A percentile compares a stretch with the other conserved stretches of the same genome.
Conservation (phyloP, 2,888 invertebrate species). For the Platerodrilus igneus region DNA sequence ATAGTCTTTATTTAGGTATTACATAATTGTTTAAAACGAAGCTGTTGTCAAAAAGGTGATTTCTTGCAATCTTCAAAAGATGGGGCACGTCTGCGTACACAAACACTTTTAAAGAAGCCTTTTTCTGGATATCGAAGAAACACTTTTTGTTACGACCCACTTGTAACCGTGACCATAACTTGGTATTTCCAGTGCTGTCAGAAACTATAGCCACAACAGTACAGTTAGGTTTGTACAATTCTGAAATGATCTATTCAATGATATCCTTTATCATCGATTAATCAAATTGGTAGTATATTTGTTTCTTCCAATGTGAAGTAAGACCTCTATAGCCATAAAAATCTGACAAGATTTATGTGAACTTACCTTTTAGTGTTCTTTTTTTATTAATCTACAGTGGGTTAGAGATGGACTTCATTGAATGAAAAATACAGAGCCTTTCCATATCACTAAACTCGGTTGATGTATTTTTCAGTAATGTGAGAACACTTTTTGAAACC, state of each 20-base stretch:
- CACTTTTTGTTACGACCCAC: slow-evolving; percentile 3
- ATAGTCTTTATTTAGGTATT: slow-evolving; percentile 15
- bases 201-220: slow-evolving; percentile 13
- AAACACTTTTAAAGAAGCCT: slow-evolving; percentile 17
- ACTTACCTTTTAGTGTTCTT: slow-evolving; percentile 2
- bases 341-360: slow-evolving; percentile 8
- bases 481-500: slow-evolving; percentile 13
- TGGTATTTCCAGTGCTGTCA: slow-evolving; percentile 7
- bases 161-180: slow-evolving; percentile 5
- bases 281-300: slow-evolving; percentile 13
- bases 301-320: slow-evolving; percentile 13
- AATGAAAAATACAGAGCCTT: slow-evolving; percentile 10
- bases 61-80: slow-evolving; percentile 26
- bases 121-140: slow-evolving; percentile 7
- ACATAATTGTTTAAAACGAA: slow-evolving; percentile 11
- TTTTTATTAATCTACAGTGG: slow-evolving; percentile 1
- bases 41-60: slow-evolving; percentile 26
- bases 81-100: slow-evolving; percentile 29
- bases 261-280: slow-evolving; percentile 11
- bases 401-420: slow-evolving; percentile 4
- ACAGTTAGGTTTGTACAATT: slow-evolving; percentile 5
- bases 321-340: slow-evolving; percentile 10
- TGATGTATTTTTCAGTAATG: background rate
- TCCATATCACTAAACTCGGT: background rate
- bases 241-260: slow-evolving; percentile 9